Evolutionary conservation across 2,797 vertebrate species (phyloP).

Genomic region (Sarcoramphus papa): DNA sequence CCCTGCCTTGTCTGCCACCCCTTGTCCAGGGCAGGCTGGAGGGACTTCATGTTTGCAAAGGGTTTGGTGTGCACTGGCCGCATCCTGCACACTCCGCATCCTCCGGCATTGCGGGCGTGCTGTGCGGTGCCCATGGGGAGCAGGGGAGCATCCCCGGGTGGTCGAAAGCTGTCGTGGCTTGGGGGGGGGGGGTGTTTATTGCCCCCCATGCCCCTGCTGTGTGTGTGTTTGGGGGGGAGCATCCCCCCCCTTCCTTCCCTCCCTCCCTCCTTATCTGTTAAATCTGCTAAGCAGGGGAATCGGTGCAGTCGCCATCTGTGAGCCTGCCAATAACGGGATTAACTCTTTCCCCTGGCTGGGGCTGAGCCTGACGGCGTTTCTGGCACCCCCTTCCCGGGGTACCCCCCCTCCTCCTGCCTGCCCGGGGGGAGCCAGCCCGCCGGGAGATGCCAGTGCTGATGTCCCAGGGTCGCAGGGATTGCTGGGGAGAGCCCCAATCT

Average conservation of each 20-base stretch:
- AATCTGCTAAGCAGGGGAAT: conserved; percentile 38
- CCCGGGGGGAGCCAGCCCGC: background rate
- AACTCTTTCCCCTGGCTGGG: conserved; percentile 30
- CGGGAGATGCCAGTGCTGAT: background rate
- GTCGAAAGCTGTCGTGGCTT: rapidly evolving
- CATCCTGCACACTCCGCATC: background rate
- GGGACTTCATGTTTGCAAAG: background rate
- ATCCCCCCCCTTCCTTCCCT: background rate
- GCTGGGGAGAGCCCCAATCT: background rate
- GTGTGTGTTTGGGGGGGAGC: background rate
- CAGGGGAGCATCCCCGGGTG: background rate
- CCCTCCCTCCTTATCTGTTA: conserved; percentile 10
- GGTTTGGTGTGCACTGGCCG: background rate
- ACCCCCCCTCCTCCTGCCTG: background rate
- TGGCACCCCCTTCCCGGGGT: background rate
- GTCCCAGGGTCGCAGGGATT: background rate
- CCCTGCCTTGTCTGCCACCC: background rate
- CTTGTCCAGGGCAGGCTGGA: background rate
- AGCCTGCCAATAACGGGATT: conserved; percentile 59
- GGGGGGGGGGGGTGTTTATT: background rate
- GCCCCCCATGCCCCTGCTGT: background rate
- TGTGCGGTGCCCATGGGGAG: background rate
- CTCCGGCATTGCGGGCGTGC: rapidly evolving
- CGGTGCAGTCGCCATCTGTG: conserved; percentile 43
- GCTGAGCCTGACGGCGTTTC: background rate